Base-by-base conservation (phyloP, 2,888 invertebrate genomes). In the Diaperis boleti region DNA sequence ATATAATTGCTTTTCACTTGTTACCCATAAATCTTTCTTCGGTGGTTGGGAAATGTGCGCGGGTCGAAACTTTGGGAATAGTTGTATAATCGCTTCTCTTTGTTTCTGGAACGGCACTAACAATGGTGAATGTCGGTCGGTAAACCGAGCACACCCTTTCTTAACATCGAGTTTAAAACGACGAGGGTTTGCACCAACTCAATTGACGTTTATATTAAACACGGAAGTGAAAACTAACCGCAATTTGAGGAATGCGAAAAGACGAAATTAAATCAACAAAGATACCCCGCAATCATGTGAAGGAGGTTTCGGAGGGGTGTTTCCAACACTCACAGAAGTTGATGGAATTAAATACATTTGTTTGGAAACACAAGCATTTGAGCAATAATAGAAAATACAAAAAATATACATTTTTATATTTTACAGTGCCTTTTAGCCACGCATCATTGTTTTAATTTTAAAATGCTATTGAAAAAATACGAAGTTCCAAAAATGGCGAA, bases 1-100 rank as follows among this genome's bases (percentile, higher is more conserved):
- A 66, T 66, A 69, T 68, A 69, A 69, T 69, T 69, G 69, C 66
- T 66, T 68, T 65, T 59, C 64, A 66, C 64, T 69, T 66, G 67
- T 65, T 69, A 64, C 66, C 65, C 66, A 69, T 69, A 69, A 69
- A 69, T 69, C 69, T 68, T 66, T 49, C 59, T 60, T 63, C 59
- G 59, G 57, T 54, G 45, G 42, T 49, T 39, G 54, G 52, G 49
- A 59, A 60, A 61, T 39, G 54, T 42, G 52, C 42, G 60, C 47
- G 55, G 47, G 42, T 55, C 54, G 52, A 65, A 63, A 66, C 63
- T 66, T 68, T 44, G 62, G 31, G 59, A 65, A 67, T 67, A 67
- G 64, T 67, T 65, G 45, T 63, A 55, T 64, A 64, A 64, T 56
- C 50, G 56, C 54, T 66, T 56, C 60, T 54, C 63, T 65, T 65